Percentiles rank a stretch among this genome's conserved stretches.
Conservation (phyloP, 1,140 invertebrate species). For the Micrasema minimum region DNA sequence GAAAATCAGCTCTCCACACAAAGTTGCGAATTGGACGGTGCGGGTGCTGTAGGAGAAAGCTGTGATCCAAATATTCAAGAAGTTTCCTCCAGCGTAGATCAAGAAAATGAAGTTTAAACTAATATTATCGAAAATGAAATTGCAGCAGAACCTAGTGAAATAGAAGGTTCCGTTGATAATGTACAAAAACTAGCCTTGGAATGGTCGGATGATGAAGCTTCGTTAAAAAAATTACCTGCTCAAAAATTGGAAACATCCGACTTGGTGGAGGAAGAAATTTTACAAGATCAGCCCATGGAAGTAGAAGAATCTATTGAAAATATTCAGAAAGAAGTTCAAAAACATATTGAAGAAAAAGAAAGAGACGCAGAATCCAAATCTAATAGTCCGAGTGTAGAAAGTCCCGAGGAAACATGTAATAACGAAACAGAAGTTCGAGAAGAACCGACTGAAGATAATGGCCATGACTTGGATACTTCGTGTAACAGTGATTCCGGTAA, state of each 20-base stretch:
- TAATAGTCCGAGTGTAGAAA: neutral
- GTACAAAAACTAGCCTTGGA: constrained; percentile 57
- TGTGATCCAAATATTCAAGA: constrained; percentile 8
- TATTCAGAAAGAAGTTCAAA: constrained; percentile 60
- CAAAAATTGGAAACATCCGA: constrained; percentile 1
- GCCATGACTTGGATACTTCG: neutral
- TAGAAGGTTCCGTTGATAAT: constrained; percentile 13
- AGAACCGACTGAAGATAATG: constrained; percentile 18
- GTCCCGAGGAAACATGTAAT: neutral
- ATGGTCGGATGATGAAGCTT: constrained; percentile 64
- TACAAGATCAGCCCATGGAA: constrained; percentile 48
- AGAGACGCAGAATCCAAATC: constrained; percentile 30
- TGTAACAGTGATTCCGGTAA: neutral
- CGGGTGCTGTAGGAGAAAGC: neutral
- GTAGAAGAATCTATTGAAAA: constrained; percentile 65
- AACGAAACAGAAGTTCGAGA: neutral
- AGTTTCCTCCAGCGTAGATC: constrained; percentile 30
- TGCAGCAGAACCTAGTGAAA: constrained; percentile 11
- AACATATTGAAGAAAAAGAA: constrained; percentile 42
- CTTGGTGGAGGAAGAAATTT: constrained; percentile 4
- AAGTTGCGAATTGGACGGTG: constrained; percentile 3
- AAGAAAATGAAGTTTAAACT: constrained; percentile 22
- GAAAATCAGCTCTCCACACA: constrained; percentile 27
- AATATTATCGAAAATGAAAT: constrained; percentile 11
- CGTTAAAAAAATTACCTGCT: constrained; percentile 39